A percentile compares a stretch with the other conserved stretches of the same genome.
Conservation (phyloP, 2,797 vertebrate genomes). For the Acestrorhynchus altus region DNA sequence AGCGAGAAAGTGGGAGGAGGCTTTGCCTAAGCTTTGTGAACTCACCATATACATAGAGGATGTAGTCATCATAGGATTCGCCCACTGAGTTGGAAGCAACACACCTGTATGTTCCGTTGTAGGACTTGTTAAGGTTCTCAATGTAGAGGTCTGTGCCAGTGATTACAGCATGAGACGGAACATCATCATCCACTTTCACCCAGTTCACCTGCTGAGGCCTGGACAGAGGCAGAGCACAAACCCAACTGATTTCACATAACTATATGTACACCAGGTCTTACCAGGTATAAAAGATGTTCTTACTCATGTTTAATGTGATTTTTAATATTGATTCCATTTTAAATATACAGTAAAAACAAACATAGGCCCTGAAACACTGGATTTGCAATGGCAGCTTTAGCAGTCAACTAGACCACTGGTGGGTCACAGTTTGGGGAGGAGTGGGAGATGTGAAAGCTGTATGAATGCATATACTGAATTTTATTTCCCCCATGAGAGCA, state of each 20-base stretch:
- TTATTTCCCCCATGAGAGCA: no score
- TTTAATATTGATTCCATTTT: no score
- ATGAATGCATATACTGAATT: no score
- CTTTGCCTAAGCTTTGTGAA: constrained; percentile 52
- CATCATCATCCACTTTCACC: constrained; percentile 87
- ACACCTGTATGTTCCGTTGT: constrained; percentile 89
- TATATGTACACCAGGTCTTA: no score
- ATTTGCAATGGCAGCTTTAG: no score
- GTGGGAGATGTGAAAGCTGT: no score
- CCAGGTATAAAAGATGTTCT: no score
- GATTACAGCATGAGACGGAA: constrained; percentile 85
- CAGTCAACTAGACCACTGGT: no score
- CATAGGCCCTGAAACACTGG: no score
- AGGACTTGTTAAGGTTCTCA: constrained; percentile 89
- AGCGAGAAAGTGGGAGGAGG: constrained; percentile 1
- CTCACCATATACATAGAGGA: constrained; percentile 88
- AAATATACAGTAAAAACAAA: no score
- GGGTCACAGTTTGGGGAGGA: no score
- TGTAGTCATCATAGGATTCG: constrained; percentile 85
- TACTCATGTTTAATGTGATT: no score
- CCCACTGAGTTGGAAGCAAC: constrained; percentile 85
- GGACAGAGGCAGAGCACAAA: constrained; percentile 31
- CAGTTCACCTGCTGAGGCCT: constrained; percentile 86
- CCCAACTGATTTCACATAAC: neutral
- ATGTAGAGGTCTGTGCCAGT: constrained; percentile 85